Base-by-base conservation (phyloP, 1,140 invertebrate genomes). In the Drosophila nigromelanica region DNA sequence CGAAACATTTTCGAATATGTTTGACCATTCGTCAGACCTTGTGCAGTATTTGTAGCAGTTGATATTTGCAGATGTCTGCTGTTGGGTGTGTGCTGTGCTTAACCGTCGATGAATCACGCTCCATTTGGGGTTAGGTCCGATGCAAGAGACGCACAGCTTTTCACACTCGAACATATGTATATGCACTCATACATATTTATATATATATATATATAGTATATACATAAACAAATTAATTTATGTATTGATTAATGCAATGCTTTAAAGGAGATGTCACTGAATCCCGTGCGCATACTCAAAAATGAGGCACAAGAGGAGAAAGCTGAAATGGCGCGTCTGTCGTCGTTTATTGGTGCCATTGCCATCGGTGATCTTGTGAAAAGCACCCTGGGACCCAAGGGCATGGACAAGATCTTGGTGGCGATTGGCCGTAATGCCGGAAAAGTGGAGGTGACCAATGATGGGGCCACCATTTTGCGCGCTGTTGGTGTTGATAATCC, bases 351-450 rank as follows among this genome's bases (percentile, higher is more conserved):
- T 80, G 99, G 99, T 45, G 99, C 98, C 21, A 99, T 99, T 90
- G 98, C 98, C 5, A 98, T 99, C 90, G 99, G 99, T 14, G 99
- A 99, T 93, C 93, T 99, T 50, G 97, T 99, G 0, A 99, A 99
- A 92, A 98, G 97, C 66, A 99, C 99, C 10, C 93, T 99, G 11
- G 99, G 99, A 14, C 99, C 99, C 12, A 99, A 99, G 93, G 99
- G 99, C 91, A 99, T 99, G 99, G 99, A 99, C 92, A 99, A 99
- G 94, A 99, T 99, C 86, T 93, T 99, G 8, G 95, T 98, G n/a
- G 95, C 96, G 43, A 94, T 94, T 79, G 96, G 97, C 14, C 94
- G 97, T 76, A 96, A 95, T 91, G 94, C 95, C 82, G 97, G 98
- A 42, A 92, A 93, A 77, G 96, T 99, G 59, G 96, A 99, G 93